A percentile compares a stretch with the other conserved stretches of the same genome.
phyloP scores from a whole-genome alignment of 2,113 vertebrate species.

The Machaerirhynchus nigripectus region DNA sequence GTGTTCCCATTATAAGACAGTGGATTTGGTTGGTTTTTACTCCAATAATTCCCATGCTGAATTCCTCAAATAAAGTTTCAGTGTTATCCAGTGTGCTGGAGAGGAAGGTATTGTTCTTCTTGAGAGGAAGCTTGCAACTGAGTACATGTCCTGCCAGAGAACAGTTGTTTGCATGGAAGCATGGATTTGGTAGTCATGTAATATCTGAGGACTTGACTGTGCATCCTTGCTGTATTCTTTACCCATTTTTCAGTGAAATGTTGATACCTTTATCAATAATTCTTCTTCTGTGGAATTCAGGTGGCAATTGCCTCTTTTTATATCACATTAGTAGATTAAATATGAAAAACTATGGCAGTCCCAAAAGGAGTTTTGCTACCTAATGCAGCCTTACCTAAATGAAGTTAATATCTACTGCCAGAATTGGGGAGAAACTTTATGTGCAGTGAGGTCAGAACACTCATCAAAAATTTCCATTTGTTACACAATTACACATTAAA shows the following conservation, averaged over 20 bases:
- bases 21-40: neutral
- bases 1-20: neutral
- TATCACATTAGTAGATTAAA: neutral
- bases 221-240: neutral
- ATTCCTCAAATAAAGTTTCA: neutral
- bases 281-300: neutral
- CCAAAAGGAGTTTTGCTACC: neutral
- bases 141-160: neutral
- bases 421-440: neutral
- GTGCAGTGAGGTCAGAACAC: neutral
- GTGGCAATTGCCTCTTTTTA: neutral
- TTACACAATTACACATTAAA: neutral
- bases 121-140: neutral
- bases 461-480: neutral
- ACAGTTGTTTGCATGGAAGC: neutral
- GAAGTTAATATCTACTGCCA: neutral
- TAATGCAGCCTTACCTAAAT: neutral
- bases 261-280: neutral
- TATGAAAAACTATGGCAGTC: neutral
- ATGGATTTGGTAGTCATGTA: neutral
- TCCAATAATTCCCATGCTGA: neutral
- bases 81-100: neutral
- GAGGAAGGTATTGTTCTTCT: neutral
- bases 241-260: neutral
- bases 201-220: neutral